A percentile compares a stretch with the other conserved stretches of the same genome.
Conservation (phyloP, 2,888 invertebrate genomes). For the Antheraea yamamai region DNA sequence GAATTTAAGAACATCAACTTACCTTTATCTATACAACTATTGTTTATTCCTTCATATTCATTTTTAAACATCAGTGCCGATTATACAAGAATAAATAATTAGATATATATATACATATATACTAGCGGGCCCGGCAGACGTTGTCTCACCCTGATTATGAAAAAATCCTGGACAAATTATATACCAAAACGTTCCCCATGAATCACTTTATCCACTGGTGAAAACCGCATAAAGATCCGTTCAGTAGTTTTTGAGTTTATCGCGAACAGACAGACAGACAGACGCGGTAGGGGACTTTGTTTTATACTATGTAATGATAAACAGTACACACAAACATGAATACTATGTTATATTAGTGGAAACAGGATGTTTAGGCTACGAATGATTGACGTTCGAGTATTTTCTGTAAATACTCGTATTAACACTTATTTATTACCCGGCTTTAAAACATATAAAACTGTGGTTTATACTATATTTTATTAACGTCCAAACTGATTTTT, state of each 20-base stretch:
- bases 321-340: neutral
- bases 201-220: no score
- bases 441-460: neutral
- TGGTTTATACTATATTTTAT: neutral
- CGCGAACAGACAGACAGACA: no score
- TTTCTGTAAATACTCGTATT: neutral
- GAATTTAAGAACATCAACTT: neutral
- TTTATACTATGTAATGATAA: no score
- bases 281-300: no score
- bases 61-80: neutral
- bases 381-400: conserved; percentile 5
- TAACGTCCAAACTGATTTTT: neutral
- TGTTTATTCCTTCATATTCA: neutral
- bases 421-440: neutral
- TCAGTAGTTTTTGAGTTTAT: no score
- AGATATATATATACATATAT: no score
- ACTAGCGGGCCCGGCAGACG: no score
- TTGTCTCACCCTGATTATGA: no score
- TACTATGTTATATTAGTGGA: neutral
- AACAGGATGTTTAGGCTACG: conserved; percentile 6
- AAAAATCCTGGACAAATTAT: no score
- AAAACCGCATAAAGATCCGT: no score
- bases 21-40: neutral
- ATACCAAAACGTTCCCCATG: no score
- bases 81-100: neutral